These are phyloP conservation scores for Tetraodon nigroviridis DNA, from an alignment of 2,113 vertebrate genomes.

Conservation along the genomic window DNA sequence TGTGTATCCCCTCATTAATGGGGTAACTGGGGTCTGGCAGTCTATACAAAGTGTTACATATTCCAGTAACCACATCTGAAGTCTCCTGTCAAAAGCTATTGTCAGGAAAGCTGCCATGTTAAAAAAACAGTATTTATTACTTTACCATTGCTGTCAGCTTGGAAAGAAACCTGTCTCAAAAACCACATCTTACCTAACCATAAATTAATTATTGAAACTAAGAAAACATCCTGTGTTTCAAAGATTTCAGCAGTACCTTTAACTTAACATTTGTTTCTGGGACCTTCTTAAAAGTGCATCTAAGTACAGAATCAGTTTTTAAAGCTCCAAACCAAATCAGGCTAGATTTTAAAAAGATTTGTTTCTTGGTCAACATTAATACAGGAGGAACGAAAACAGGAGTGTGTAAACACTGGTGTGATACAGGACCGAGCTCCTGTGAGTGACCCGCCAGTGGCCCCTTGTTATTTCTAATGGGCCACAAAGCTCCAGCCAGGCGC, in stretches of 20 bases:
- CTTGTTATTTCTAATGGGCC: conserved; percentile 74
- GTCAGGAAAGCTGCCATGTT: conserved; percentile 41
- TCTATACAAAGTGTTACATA: conserved; percentile 32
- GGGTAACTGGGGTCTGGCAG: conserved; percentile 54
- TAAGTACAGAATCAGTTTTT: no score
- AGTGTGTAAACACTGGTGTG: conserved; percentile 30
- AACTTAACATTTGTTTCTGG: not conserved
- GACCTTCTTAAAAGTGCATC: no score
- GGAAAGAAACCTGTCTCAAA: not conserved
- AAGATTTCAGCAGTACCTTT: not conserved
- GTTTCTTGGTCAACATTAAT: not conserved
- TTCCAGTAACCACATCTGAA: conserved; percentile 52
- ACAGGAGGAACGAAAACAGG: not conserved
- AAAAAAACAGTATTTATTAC: conserved; percentile 38
- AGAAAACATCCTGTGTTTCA: not conserved
- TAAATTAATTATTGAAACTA: not conserved
- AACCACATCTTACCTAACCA: not conserved
- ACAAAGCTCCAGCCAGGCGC: conserved; percentile 63
- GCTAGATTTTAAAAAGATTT: no score
- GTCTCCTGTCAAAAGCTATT: conserved; percentile 59
- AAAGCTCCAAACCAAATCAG: no score
- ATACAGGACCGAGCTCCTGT: conserved; percentile 35
- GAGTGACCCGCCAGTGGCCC: conserved; percentile 63
- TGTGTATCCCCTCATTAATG: conserved; percentile 69
- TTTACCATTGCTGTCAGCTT: conserved; percentile 26